Percentiles rank a stretch among this genome's conserved stretches.
These are phyloP conservation scores for Balaeniceps rex DNA, from an alignment of 2,113 vertebrate genomes.

Conservation along the genomic window DNA sequence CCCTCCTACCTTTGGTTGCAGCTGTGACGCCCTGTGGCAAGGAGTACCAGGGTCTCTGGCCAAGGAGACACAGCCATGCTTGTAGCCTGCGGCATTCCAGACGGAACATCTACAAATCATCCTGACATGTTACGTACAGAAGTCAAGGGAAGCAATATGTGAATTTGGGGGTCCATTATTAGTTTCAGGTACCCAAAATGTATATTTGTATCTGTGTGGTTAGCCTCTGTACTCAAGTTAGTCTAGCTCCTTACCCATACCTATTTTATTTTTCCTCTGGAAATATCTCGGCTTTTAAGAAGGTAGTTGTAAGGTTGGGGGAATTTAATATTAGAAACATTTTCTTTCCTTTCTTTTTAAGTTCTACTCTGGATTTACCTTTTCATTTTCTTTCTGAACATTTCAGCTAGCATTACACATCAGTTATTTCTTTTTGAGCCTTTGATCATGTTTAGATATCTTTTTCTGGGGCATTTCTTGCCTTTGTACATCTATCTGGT, in stretches of 20 bases:
- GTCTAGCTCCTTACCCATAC: not conserved
- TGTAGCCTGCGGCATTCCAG: not conserved
- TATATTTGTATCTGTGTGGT: not conserved
- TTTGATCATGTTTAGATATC: not conserved
- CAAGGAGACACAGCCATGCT: not conserved
- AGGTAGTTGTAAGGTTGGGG: not conserved
- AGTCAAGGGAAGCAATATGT: not conserved
- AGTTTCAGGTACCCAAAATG: not conserved
- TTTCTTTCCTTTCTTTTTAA: not conserved
- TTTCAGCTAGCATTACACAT: not conserved
- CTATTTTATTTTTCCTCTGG: not conserved
- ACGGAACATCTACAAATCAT: not conserved
- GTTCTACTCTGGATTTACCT: not conserved
- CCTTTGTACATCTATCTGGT: not conserved
- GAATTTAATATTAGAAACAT: not conserved
- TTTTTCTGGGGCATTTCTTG: not conserved
- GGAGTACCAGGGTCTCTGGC: not conserved
- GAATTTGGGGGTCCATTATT: not conserved
- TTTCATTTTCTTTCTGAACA: not conserved
- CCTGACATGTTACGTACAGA: not conserved
- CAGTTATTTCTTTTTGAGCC: not conserved
- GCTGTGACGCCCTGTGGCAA: accelerated
- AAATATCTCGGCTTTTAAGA: not conserved
- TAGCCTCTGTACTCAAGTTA: not conserved
- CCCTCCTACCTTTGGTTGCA: accelerated